Conservation (phyloP, 2,113 vertebrate species). For the Vicugna pacos region DNA sequence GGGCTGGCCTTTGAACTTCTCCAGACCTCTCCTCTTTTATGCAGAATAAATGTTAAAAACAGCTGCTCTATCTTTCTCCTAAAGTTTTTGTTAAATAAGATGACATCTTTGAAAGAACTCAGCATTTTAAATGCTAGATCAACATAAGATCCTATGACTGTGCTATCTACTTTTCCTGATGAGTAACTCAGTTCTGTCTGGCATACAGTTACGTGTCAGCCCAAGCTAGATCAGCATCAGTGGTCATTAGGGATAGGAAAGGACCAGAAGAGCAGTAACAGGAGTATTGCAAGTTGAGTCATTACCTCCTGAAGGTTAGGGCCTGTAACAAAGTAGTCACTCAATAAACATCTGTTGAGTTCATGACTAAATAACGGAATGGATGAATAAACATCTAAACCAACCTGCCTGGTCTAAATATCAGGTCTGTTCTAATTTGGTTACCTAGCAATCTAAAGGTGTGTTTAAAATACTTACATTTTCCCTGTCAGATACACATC, state of each 20-base stretch:
- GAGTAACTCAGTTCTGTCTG: neutral
- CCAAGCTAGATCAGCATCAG: neutral
- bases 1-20: neutral
- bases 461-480: constrained; percentile 41
- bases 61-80: neutral
- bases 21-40: neutral
- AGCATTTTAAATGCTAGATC: neutral
- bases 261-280: neutral
- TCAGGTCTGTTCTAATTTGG: constrained; percentile 7
- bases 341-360: constrained; percentile 28
- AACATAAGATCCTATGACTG: neutral
- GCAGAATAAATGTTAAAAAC: neutral
- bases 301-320: neutral
- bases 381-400: neutral
- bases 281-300: neutral
- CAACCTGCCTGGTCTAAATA: constrained; percentile 39
- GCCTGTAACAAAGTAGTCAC: neutral
- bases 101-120: neutral
- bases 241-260: neutral
- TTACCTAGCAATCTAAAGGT: constrained; percentile 51
- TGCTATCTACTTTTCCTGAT: neutral
- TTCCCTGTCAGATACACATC: constrained; percentile 31
- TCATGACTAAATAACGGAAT: neutral
- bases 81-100: neutral
- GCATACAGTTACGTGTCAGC: neutral